Base-by-base conservation (phyloP, 2,113 vertebrate species). In the Formicarius rufipectus region DNA sequence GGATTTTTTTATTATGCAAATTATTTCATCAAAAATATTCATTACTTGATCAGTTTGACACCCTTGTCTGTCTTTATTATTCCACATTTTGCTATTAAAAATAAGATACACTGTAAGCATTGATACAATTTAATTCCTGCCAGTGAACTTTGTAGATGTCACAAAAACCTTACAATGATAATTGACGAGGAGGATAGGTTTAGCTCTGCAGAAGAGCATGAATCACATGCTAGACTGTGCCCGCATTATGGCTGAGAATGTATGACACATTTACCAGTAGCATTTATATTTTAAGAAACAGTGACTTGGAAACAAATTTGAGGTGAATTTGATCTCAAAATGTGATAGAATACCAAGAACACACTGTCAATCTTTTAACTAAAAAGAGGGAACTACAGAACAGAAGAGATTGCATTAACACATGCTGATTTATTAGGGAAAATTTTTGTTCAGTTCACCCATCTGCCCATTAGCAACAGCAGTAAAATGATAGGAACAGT, bases 171-270 rank as follows among this genome's bases (percentile, higher is more conserved):
- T 62, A 37, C 18, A 42, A 45, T n/a, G 39, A 19, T 42, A 87
- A 64, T 1, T 45, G 52, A 27, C 22, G 58, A 87, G 39, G 28
- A 75, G 64, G 53, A 84, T 35, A 62, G 6, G 28, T 84, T 95
- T 74, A 93, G 62, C 69, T 91, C 86, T 92, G 66, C 77, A 89
- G 66, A 76, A 53, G 17, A 82, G 53, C 1, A 0, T 95, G 91
- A 95, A 89, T 96, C 94, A 92, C 95, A 95, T 95, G 94, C 84
- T 89, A 95, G 93, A 96, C 94, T 92, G n/a, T 87, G 87, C 87
- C 90, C 93, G 85, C 87, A 45, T 66, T 91, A 74, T 67, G 69
- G 76, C 83, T 67, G 64, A 95, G 68, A 92, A 95, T 31, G 39
- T 55, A 92, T 95, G 89, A 96, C 93, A 95, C 92, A 95, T 95